Evolutionary conservation across 2,113 vertebrate species (phyloP).

Genomic region (Elaphurus davidianus): DNA sequence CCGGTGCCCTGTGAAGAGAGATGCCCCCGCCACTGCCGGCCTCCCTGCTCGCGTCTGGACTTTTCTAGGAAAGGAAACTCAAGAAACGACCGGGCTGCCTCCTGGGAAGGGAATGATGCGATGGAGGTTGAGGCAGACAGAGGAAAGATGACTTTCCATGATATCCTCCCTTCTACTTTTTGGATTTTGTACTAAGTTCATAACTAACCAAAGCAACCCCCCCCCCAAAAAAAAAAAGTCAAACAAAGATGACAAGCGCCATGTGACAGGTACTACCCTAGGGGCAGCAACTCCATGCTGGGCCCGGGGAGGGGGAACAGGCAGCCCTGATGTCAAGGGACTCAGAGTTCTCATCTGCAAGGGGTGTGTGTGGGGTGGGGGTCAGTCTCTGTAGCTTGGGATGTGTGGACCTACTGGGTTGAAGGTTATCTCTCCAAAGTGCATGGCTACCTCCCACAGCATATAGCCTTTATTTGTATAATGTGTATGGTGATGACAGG

Average conservation of each 20-base stretch:
- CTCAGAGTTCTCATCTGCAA: neutral
- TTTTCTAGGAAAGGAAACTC: neutral
- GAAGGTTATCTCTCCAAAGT: neutral
- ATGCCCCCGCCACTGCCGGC: rapidly evolving
- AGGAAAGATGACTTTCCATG: neutral
- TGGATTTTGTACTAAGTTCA: neutral
- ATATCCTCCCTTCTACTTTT: neutral
- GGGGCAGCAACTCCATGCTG: no score
- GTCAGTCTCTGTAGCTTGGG: neutral
- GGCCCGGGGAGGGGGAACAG: rapidly evolving
- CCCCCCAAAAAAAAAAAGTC: neutral
- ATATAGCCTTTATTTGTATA: neutral
- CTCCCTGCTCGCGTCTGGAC: neutral
- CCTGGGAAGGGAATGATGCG: neutral
- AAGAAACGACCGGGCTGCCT: neutral
- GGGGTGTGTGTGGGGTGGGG: neutral
- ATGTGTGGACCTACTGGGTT: neutral
- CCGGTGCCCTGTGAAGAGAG: neutral
- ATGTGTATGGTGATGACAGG: neutral
- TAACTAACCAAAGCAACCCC: neutral
- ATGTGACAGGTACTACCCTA: rapidly evolving
- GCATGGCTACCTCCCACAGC: neutral
- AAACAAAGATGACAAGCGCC: neutral
- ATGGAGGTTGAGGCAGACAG: neutral
- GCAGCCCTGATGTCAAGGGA: neutral